Base-by-base conservation (phyloP, 2,888 invertebrate genomes). In the Artemia sinica region DNA sequence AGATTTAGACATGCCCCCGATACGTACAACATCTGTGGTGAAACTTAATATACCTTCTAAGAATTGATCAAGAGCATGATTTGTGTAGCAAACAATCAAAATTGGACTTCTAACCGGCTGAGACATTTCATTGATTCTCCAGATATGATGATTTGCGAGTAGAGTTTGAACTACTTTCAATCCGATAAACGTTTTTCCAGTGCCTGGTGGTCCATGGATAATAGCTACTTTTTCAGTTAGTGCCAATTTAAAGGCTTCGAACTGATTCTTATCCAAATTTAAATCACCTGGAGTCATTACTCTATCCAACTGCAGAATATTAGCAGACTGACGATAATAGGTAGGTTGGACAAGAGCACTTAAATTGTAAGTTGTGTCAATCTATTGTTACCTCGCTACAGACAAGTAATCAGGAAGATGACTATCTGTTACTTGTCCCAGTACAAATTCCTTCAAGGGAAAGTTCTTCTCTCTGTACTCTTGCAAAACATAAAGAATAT, bases 51-150 rank as follows among this genome's bases (percentile, higher is more conserved):
- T 79, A 10, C 86, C 87, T 76, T 88, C 85, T 51, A 91, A 77
- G 76, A 91, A 91, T 76, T 91, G 89, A 79, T 91, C 91, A 65
- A 92, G 78, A 8, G 91, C 90, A 76, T 90, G 89, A 79, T 92
- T 91, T 9, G 90, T 91, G 76, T 85, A 89, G 74, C 89, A 88
- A 28, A 91, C 84, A 0, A 91, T 80, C 11, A 91, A 78, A 76
- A 91, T 86, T 1, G 87, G 87, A 8, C 69, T 73, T 68, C 18
- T 71, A 11, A 18, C 65, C 65, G 0, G 8, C 11, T 10, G 50
- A 11, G 28, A 52, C 18, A 80, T 72, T 7, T 72, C 71, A 49
- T 75, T 76, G 14, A 58, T 14, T 41, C 58, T 48, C 81, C 81
- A 81, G 2, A 72, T 50, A 0, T 72, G 49, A 13, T 73, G 72